Conservation (phyloP, 2,113 vertebrate genomes). For the Puffinus mauretanicus region DNA sequence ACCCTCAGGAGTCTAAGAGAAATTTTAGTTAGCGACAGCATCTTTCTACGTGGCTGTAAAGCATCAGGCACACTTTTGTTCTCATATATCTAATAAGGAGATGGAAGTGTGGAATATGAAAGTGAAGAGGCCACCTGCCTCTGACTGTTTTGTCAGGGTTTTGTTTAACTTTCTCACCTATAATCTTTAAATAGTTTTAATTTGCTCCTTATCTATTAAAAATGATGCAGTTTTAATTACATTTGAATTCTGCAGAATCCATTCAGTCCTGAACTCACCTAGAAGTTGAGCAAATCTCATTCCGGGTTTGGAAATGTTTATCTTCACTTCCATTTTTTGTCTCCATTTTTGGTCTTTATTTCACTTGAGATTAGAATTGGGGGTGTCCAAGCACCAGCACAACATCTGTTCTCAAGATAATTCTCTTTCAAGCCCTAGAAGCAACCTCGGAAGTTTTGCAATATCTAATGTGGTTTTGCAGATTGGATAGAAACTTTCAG, state of each 20-base stretch:
- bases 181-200: background rate
- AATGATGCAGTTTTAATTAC: background rate
- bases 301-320: background rate
- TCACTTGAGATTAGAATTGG: background rate
- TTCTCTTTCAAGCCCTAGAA: background rate
- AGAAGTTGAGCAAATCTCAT: background rate
- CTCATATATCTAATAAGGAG: background rate
- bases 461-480: background rate
- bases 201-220: background rate
- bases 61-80: slow-evolving; percentile 6
- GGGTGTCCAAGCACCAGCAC: background rate
- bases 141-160: background rate
- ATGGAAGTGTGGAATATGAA: background rate
- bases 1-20: background rate
- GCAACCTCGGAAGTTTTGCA: background rate
- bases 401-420: background rate
- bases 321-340: background rate
- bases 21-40: background rate
- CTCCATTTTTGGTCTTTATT: background rate
- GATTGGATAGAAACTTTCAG: background rate
- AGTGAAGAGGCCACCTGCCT: background rate
- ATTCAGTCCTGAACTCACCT: background rate
- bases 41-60: background rate
- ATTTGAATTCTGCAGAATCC: background rate
- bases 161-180: background rate